Conservation (phyloP, 2,113 vertebrate species). For the Delphinapterus leucas region DNA sequence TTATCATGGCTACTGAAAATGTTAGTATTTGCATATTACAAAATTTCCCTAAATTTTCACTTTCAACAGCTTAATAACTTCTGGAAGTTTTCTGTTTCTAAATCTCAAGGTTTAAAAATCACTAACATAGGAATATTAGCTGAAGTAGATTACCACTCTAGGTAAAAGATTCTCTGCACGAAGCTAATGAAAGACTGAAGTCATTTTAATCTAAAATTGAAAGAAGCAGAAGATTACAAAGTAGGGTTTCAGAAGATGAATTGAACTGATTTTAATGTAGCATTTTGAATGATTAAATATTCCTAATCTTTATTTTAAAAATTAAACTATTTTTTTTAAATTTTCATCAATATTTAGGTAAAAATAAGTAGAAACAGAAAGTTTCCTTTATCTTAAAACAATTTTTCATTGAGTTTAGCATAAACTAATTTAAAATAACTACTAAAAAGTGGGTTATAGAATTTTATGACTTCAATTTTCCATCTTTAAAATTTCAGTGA, state of each 20-base stretch:
- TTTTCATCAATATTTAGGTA: background rate
- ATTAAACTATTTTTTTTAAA: background rate
- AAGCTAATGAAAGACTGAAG: slow-evolving; percentile 50
- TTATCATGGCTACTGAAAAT: background rate
- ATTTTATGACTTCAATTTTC: slow-evolving; percentile 25
- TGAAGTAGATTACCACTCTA: slow-evolving; percentile 64
- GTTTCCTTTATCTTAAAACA: background rate
- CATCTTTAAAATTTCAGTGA: slow-evolving; percentile 20
- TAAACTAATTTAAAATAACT: background rate
- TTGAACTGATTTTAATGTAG: slow-evolving; percentile 7
- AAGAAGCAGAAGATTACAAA: slow-evolving; percentile 47
- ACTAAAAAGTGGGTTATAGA: background rate
- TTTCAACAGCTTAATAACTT: slow-evolving; percentile 20
- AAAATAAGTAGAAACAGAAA: slow-evolving; percentile 6
- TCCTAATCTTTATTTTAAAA: slow-evolving; percentile 25
- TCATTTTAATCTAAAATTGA: slow-evolving; percentile 62
- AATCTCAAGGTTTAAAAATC: slow-evolving; percentile 53
- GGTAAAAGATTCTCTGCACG: slow-evolving; percentile 62
- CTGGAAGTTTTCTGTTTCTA: background rate
- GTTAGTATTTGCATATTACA: background rate
- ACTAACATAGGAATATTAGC: slow-evolving; percentile 61
- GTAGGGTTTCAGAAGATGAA: background rate
- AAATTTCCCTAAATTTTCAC: background rate
- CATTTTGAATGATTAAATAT: background rate
- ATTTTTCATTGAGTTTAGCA: slow-evolving; percentile 23